Base-by-base conservation (phyloP, 2,113 vertebrate genomes). In the Leptocoma aspasia region DNA sequence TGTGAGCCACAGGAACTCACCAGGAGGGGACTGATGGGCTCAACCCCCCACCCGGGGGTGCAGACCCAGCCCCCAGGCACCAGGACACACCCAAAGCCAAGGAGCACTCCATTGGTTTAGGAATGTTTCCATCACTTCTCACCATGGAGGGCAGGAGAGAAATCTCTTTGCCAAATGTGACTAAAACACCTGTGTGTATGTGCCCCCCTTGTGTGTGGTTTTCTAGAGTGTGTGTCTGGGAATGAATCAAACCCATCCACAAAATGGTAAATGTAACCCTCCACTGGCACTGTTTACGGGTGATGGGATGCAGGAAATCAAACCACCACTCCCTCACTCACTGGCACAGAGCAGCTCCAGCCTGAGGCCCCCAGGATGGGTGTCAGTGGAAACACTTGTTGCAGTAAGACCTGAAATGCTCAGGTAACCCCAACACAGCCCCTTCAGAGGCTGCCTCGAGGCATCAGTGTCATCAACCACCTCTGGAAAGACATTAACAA, bases 1-100 rank as follows among this genome's bases (percentile, higher is more conserved):
- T 3, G 66, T 3, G 49, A 49, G 52, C 9, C 66, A 37, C 30
- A 13, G 0, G 2, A 35, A 47, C 4, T 31, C 52, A 2, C 3
- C 71, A 10, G 35, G 1, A 26, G 23, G 42, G 56, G 27, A 73
- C 0, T 0, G 73, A 41, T 2, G 65, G 76, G 49, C 63, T 68
- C 42, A 17, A 2, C 1, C 22, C 41, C n/a, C n/a, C n/a, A n/a
- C 23, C 9, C 17, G 0, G 30, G 0, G 0, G 49, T 0, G 6
- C 70, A 57, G 50, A 49, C 2, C 27, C 2, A 31, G 47, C 57
- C 57, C 24, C n/a, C n/a, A n/a, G n/a, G n/a, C n/a, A n/a, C 8
- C 3, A 4, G 68, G 41, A 15, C 2, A 5, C 28, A 30, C 0
- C 5, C 69, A 11, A 4, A 31, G 31, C 0, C 8, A 6, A 27